Evolutionary conservation across 1,140 invertebrate genomes (phyloP).

Genomic region (Hylaeus volcanicus): DNA sequence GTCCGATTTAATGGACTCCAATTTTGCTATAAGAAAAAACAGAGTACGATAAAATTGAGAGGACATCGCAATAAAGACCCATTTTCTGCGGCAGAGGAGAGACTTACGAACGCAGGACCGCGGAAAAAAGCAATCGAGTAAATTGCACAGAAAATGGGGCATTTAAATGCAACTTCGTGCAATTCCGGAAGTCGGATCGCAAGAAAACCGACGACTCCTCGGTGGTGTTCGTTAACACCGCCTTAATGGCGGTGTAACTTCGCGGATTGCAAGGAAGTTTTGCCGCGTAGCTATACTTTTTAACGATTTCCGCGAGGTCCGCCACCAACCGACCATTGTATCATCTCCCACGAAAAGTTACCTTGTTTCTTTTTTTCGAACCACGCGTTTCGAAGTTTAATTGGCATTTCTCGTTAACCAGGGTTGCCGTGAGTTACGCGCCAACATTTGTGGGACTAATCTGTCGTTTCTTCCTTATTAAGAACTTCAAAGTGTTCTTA

Average conservation of each 20-base stretch:
- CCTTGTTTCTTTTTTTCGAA: too few species aligned
- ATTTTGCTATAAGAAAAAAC: background rate
- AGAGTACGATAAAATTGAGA: background rate
- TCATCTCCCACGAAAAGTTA: too few species aligned
- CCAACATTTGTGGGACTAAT: too few species aligned
- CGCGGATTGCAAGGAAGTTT: background rate
- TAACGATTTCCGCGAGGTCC: background rate
- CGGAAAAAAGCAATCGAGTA: slow-evolving; percentile 13
- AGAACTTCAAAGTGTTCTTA: too few species aligned
- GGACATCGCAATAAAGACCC: slow-evolving; percentile 2
- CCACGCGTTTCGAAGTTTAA: too few species aligned
- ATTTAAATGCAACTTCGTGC: slow-evolving; percentile 35
- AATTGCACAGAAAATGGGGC: slow-evolving; percentile 39
- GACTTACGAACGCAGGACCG: background rate
- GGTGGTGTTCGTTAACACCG: slow-evolving; percentile 22
- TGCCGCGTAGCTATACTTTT: background rate
- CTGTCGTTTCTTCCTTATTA: too few species aligned
- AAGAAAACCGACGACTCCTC: slow-evolving; percentile 9
- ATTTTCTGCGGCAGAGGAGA: background rate
- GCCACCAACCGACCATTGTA: background rate
- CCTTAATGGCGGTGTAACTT: slow-evolving; percentile 21
- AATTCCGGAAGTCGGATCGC: slow-evolving; percentile 4
- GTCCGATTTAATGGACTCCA: background rate
- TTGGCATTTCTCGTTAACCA: too few species aligned
- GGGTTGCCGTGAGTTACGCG: too few species aligned